Conservation (phyloP, 2,888 invertebrate species). For the Mayetiola destructor region DNA sequence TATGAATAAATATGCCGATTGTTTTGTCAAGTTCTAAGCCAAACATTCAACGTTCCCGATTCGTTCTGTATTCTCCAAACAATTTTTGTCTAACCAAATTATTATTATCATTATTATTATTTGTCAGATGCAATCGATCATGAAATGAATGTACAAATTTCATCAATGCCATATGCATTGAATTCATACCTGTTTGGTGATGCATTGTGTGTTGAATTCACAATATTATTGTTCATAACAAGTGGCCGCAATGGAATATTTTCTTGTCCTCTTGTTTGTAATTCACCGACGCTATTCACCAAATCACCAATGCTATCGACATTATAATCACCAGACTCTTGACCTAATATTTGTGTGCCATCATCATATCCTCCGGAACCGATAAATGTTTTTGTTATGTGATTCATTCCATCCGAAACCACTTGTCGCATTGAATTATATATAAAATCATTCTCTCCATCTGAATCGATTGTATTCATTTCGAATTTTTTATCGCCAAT, state of each 20-base stretch:
- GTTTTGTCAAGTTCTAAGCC: too few species aligned
- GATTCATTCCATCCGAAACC: constrained; percentile 33
- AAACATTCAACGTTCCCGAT: too few species aligned
- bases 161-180: too few species aligned
- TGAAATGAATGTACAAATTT: too few species aligned
- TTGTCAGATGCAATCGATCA: too few species aligned
- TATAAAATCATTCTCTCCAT: constrained; percentile 13
- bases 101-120: too few species aligned
- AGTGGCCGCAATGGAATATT: constrained; percentile 67
- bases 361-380: constrained; percentile 23
- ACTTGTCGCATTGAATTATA: constrained; percentile 25
- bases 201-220: too few species aligned
- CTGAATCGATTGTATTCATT: constrained; percentile 30
- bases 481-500: not conserved
- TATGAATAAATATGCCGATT: too few species aligned
- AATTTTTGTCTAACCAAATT: too few species aligned
- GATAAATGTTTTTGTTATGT: constrained; percentile 32
- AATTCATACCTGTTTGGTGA: too few species aligned
- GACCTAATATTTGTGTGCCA: constrained; percentile 8
- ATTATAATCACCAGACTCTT: constrained; percentile 15
- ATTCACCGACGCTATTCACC: constrained; percentile 24
- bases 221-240: constrained; percentile 31
- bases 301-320: constrained; percentile 5
- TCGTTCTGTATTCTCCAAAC: too few species aligned
- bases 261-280: constrained; percentile 35